Conservation (phyloP, 1,140 invertebrate species). For the Zaprionus ornatus region DNA sequence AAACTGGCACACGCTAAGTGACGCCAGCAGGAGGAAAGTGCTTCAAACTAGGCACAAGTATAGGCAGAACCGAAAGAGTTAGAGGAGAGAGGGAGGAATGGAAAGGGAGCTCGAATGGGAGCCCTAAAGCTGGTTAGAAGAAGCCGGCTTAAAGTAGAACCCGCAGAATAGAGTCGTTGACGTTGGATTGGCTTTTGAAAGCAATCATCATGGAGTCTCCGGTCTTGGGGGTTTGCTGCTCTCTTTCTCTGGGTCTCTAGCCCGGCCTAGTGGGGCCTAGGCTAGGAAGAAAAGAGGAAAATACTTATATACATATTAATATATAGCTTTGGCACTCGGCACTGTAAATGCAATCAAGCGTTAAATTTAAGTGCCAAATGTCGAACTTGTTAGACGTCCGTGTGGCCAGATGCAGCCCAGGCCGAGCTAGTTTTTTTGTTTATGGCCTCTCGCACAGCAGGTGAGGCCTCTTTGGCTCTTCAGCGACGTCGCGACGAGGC, state of each 20-base stretch:
- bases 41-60: conserved; percentile 59
- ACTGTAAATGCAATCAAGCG: conserved; percentile 71
- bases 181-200: conserved; percentile 67
- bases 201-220: conserved; percentile 47
- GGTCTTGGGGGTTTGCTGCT: conserved; percentile 2
- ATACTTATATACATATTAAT: conserved; percentile 45
- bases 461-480: conserved; percentile 9
- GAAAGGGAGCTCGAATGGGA: not conserved
- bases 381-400: conserved; percentile 74
- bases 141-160: conserved; percentile 56
- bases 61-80: conserved; percentile 50
- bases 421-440: conserved; percentile 54
- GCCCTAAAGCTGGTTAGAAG: conserved; percentile 16
- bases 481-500: not conserved
- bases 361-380: conserved; percentile 80
- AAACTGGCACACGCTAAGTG: conserved; percentile 77
- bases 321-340: conserved; percentile 25
- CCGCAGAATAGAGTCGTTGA: conserved; percentile 75
- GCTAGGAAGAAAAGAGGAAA: conserved; percentile 1
- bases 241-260: conserved; percentile 7
- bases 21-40: conserved; percentile 25
- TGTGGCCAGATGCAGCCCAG: conserved; percentile 41
- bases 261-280: not conserved
- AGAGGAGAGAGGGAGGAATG: conserved; percentile 25
- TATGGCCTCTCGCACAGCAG: conserved; percentile 50